A percentile compares a stretch with the other conserved stretches of the same genome.
These are phyloP conservation scores for Cheirogaleus medius DNA, from an alignment of 2,113 vertebrate species.

Conservation along the genomic window DNA sequence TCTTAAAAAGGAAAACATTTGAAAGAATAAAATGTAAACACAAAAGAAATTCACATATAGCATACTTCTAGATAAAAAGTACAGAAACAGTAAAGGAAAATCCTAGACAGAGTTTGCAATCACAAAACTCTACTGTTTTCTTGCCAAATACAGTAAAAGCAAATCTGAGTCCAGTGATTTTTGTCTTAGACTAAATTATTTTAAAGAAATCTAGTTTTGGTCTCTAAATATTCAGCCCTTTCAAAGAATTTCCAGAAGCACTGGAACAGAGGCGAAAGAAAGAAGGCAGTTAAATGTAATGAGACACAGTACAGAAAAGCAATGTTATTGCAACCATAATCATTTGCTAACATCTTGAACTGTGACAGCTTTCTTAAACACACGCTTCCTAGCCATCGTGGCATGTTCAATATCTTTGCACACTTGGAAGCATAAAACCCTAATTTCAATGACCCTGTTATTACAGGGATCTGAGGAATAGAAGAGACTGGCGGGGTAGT, in stretches of 20 bases:
- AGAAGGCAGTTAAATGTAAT: neutral
- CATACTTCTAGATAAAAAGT: neutral
- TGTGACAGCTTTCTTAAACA: neutral
- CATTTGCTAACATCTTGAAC: neutral
- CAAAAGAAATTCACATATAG: neutral
- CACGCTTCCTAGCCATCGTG: neutral
- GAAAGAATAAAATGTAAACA: neutral
- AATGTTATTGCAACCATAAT: neutral
- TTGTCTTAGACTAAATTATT: neutral
- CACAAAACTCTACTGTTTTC: neutral
- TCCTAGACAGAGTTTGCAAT: neutral
- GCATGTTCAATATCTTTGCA: neutral
- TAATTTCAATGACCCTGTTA: neutral
- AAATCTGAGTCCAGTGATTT: neutral
- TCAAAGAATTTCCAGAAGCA: neutral
- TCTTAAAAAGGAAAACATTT: neutral
- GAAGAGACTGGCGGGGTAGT: neutral
- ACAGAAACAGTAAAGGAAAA: neutral
- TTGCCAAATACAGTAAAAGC: neutral
- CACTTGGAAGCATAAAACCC: neutral
- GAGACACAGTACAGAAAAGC: neutral
- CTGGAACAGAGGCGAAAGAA: neutral
- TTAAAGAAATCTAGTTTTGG: neutral
- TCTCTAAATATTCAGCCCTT: neutral
- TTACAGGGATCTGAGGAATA: neutral